Evolutionary conservation across 35 echinoderm and acorn worm genomes (phyloP), one percentile per base, ranked within the genome.

Genomic region (Diadema setosum): DNA sequence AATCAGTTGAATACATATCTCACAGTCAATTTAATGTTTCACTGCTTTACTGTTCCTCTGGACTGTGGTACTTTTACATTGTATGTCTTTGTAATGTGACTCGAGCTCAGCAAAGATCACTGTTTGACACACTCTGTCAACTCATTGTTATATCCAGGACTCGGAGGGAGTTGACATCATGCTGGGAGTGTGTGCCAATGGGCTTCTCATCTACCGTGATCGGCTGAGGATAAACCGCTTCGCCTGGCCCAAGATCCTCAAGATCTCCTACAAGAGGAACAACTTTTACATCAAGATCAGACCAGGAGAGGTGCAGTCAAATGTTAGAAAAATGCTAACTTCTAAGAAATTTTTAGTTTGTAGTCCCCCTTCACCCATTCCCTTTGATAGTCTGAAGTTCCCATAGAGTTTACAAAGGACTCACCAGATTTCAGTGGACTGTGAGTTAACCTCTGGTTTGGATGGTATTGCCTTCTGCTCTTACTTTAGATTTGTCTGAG

Each of bases 221-320:
- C 84, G 96, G 42, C 78, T 99, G 39, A 89, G 96, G 75, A 99
- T 94, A 86, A 99, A 99, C 83, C 96, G 96, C 58, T 99, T 99
- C 84, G 96, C 96, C 36, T 99, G 96, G 96, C 96, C 96, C 32
- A 99, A 99, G 82, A 99, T 99, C 70, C 90, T 99, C 41, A 99
- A 99, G 83, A 99, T 99, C 32, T 99, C 96, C 7, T 99, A 99
- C 84, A 99, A 99, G 46, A 94, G 96, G 74, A 99, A 99, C 83
- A 99, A 94, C 76, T 99, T 99, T 75, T 99, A 99, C 83, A 93
- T 99, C 73, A 99, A 99, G 84, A 87, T 99, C 39, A 94, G 96
- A 89, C 96, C 96, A 65, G 96, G 96, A 82, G 96, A 99, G 84
- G 96, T 99, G 63, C 37, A 59, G 49, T 16, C 56, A 59, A 15